Conservation (phyloP, 2,888 invertebrate species). For the Eulithis prunata region DNA sequence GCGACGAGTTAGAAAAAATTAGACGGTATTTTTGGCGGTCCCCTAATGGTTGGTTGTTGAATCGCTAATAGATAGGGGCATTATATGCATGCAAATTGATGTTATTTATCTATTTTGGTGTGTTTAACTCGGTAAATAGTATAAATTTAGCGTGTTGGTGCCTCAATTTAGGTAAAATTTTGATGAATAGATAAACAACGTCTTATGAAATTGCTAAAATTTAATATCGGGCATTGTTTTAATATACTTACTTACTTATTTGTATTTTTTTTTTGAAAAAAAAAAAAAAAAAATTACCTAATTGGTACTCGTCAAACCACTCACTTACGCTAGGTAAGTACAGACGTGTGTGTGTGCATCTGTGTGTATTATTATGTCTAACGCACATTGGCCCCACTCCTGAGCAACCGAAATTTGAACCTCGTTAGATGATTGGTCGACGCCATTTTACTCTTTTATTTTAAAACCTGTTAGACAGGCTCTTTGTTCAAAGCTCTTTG, state of each 20-base stretch:
- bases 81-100: not conserved
- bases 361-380: constrained; percentile 57
- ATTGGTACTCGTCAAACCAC: not conserved
- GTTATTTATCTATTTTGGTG: constrained; percentile 6
- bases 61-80: constrained; percentile 25
- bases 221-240: no score
- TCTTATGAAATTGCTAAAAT: no score
- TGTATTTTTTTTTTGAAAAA: no score
- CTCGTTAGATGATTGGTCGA: constrained; percentile 74
- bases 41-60: constrained; percentile 46
- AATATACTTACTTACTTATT: no score
- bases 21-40: constrained; percentile 46
- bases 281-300: no score
- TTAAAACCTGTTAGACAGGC: constrained; percentile 45
- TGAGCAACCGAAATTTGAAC: constrained; percentile 76
- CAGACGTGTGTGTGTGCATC: constrained; percentile 1
- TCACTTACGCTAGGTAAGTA: not conserved
- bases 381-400: constrained; percentile 58
- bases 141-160: not conserved
- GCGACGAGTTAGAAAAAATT: constrained; percentile 65
- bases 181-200: not conserved
- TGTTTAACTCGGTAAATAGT: not conserved
- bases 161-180: not conserved
- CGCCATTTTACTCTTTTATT: constrained; percentile 48
- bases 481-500: constrained; percentile 32